These are phyloP conservation scores for Hypotaenidia okinawae DNA, from an alignment of 2,797 vertebrate species.

Conservation along the genomic window DNA sequence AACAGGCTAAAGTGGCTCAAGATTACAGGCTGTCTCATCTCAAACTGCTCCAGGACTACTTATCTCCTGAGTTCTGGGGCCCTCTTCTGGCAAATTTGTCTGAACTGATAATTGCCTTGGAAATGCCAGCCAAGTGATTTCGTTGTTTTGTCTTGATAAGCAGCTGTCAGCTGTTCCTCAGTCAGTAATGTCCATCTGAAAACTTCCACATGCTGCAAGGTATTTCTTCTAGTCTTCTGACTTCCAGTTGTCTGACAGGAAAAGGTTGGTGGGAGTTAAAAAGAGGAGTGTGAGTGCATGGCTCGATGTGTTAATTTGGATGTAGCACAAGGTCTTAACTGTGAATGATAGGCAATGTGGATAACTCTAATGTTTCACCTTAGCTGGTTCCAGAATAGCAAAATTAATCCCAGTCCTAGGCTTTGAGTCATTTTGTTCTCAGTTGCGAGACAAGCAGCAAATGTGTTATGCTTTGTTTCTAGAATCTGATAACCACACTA, in stretches of 20 bases:
- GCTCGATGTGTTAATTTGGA: not conserved
- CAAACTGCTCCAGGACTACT: not conserved
- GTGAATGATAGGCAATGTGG: not conserved
- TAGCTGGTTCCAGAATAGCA: not conserved
- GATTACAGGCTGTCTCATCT: not conserved
- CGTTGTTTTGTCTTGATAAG: not conserved
- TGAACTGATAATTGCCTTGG: not conserved
- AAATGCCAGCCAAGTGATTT: not conserved
- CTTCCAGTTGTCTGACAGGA: not conserved
- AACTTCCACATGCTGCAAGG: not conserved
- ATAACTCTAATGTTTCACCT: not conserved
- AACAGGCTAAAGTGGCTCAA: not conserved
- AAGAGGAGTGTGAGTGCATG: not conserved
- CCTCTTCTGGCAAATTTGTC: not conserved
- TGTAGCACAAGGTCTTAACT: not conserved
- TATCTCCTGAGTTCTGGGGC: not conserved
- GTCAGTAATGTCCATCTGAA: not conserved
- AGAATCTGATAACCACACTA: not conserved
- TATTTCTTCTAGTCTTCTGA: not conserved
- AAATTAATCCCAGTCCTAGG: not conserved
- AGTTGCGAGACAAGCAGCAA: not conserved
- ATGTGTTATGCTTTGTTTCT: not conserved
- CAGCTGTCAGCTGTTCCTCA: not conserved
- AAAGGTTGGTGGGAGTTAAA: slow-evolving; percentile 15
- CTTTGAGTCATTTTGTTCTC: not conserved